These are phyloP conservation scores for Polia nebulosa DNA, from an alignment of 2,888 invertebrate species.

Conservation along the genomic window DNA sequence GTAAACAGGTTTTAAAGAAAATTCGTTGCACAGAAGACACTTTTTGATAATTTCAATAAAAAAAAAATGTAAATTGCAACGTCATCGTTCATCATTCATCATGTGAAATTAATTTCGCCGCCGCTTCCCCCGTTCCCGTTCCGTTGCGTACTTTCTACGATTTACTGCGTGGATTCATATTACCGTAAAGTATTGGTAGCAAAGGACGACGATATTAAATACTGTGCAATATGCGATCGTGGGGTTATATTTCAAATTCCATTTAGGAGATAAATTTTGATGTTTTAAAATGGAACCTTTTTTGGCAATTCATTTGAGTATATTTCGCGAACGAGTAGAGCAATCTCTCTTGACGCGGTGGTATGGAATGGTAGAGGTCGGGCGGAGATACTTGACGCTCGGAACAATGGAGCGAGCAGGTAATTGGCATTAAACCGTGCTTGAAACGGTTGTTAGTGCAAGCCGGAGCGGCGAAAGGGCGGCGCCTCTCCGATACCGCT, in stretches of 20 bases:
- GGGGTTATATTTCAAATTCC: constrained; percentile 55
- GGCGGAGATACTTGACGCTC: constrained; percentile 78
- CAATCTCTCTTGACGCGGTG: constrained; percentile 71
- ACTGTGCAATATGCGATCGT: constrained; percentile 66
- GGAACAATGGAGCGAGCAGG: constrained; percentile 81
- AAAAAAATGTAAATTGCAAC: constrained; percentile 84
- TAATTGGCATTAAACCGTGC: constrained; percentile 85
- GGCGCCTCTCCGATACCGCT: constrained; percentile 63
- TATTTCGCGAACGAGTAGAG: constrained; percentile 61
- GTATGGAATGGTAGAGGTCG: constrained; percentile 58
- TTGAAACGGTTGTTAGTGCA: constrained; percentile 80
- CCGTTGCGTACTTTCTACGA: constrained; percentile 82
- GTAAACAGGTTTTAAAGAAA: constrained; percentile 62
- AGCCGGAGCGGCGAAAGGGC: constrained; percentile 70
- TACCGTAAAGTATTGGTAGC: constrained; percentile 79
- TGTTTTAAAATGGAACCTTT: constrained; percentile 52
- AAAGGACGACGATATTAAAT: constrained; percentile 80
- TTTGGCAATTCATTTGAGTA: constrained; percentile 58
- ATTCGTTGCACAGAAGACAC: constrained; percentile 70
- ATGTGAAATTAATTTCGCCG: constrained; percentile 87
- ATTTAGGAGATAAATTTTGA: constrained; percentile 44
- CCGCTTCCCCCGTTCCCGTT: constrained; percentile 78
- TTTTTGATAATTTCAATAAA: constrained; percentile 75
- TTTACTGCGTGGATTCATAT: constrained; percentile 84
- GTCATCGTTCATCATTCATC: constrained; percentile 90